phyloP scores from a whole-genome alignment of 2,113 vertebrate genomes.

The Paradisaea rubra region DNA sequence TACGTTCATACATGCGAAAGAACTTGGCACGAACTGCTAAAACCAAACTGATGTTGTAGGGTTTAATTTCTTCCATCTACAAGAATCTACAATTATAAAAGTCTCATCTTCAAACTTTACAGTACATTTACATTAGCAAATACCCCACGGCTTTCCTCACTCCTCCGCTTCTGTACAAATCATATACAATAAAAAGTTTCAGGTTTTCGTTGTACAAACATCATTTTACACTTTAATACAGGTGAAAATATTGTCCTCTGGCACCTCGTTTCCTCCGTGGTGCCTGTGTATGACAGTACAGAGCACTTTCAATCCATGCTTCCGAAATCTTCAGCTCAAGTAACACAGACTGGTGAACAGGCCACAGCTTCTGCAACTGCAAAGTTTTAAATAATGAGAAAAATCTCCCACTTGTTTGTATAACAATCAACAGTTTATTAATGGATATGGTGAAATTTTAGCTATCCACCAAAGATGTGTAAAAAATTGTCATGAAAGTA shows the following conservation, averaged over 20 bases:
- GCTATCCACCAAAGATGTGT: constrained; percentile 68
- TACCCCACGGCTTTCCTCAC: background rate
- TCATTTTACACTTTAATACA: constrained; percentile 61
- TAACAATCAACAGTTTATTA: constrained; percentile 73
- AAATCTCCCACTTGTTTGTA: constrained; percentile 51
- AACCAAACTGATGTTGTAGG: constrained; percentile 51
- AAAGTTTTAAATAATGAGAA: constrained; percentile 55
- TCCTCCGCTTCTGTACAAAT: constrained; percentile 17
- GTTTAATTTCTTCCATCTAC: constrained; percentile 70
- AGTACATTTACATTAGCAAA: constrained; percentile 50
- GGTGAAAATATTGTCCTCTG: constrained; percentile 23
- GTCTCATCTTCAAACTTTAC: constrained; percentile 45
- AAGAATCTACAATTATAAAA: constrained; percentile 55
- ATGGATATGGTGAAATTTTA: constrained; percentile 66
- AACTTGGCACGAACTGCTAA: constrained; percentile 40
- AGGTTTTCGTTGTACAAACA: constrained; percentile 14
- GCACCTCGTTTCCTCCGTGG: background rate
- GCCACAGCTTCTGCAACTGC: background rate
- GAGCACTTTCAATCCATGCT: background rate
- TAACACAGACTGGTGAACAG: background rate
- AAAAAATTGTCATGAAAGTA: constrained; percentile 70
- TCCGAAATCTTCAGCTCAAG: background rate
- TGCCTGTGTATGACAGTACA: background rate
- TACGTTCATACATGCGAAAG: background rate
- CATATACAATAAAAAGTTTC: constrained; percentile 24